These are phyloP conservation scores for Erpobdella octoculata DNA, from an alignment of 2,888 invertebrate species.

Conservation along the genomic window DNA sequence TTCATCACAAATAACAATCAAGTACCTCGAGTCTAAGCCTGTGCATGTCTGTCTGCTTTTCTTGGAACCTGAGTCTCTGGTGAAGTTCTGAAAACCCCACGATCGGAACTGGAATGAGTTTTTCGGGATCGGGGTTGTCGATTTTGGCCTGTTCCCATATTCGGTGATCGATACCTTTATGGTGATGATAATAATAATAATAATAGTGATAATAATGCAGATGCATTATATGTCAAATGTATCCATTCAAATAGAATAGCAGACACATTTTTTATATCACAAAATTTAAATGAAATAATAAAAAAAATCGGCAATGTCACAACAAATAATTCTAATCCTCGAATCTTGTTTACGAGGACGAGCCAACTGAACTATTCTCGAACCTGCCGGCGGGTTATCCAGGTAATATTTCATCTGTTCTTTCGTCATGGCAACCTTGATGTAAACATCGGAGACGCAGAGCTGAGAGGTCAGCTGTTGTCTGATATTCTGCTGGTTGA, in stretches of 20 bases:
- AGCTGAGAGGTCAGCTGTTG: constrained; percentile 64
- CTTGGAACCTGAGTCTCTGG: constrained; percentile 72
- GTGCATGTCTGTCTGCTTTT: constrained; percentile 65
- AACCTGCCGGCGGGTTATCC: constrained; percentile 68
- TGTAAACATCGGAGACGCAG: constrained; percentile 66
- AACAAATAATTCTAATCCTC: no score
- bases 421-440: constrained; percentile 64
- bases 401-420: constrained; percentile 68
- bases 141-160: constrained; percentile 91
- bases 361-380: no score
- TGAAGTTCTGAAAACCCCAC: constrained; percentile 70
- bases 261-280: no score
- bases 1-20: not conserved
- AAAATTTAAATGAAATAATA: no score
- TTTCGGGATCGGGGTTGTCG: constrained; percentile 84
- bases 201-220: no score
- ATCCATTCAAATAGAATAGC: no score
- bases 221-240: no score
- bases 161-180: constrained; percentile 74
- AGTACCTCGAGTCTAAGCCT: constrained; percentile 63
- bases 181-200: not conserved
- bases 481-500: constrained; percentile 61
- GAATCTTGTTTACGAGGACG: no score
- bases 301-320: no score
- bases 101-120: constrained; percentile 85